Percentiles rank a stretch among this genome's conserved stretches.
These are phyloP conservation scores for Apocheima hispidaria DNA, from an alignment of 2,888 invertebrate genomes.

Conservation along the genomic window DNA sequence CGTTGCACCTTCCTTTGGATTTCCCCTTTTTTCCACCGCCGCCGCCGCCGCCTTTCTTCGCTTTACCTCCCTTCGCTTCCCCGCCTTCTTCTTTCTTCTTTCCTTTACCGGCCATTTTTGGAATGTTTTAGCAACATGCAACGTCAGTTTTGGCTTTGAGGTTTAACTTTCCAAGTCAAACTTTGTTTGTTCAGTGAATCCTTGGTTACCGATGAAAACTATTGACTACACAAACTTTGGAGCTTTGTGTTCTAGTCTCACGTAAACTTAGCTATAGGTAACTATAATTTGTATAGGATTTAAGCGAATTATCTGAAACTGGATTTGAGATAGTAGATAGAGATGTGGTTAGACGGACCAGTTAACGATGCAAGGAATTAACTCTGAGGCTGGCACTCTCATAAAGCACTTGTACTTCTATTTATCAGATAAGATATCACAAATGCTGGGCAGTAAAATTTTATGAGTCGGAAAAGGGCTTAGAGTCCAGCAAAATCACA, in stretches of 20 bases:
- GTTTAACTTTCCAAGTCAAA: slow-evolving; percentile 22
- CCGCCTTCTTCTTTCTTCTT: slow-evolving; percentile 73
- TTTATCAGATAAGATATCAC: not conserved
- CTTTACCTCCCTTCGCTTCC: slow-evolving; percentile 79
- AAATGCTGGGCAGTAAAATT: not conserved
- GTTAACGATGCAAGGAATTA: slow-evolving; percentile 29
- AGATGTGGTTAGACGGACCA: not conserved
- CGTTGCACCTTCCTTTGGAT: slow-evolving; percentile 89
- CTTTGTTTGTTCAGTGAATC: slow-evolving; percentile 32
- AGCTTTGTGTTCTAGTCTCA: not conserved
- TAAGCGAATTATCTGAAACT: slow-evolving; percentile 18
- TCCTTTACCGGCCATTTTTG: slow-evolving; percentile 69
- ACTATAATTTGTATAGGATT: slow-evolving; percentile 4
- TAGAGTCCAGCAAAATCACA: not conserved
- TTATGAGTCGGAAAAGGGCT: not conserved
- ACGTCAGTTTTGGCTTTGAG: slow-evolving; percentile 7
- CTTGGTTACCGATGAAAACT: slow-evolving; percentile 39
- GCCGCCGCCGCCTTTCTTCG: slow-evolving; percentile 77
- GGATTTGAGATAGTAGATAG: not conserved
- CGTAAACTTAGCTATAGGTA: no score
- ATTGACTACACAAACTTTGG: slow-evolving; percentile 53
- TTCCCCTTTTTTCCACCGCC: slow-evolving; percentile 82
- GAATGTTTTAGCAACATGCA: slow-evolving; percentile 14
- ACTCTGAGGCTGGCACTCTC: slow-evolving; percentile 7
- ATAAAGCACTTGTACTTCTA: slow-evolving; percentile 8